Percentiles rank a stretch among this genome's conserved stretches.
These are phyloP conservation scores for Mallotus villosus DNA, from an alignment of 2,797 vertebrate genomes.

Conservation along the genomic window DNA sequence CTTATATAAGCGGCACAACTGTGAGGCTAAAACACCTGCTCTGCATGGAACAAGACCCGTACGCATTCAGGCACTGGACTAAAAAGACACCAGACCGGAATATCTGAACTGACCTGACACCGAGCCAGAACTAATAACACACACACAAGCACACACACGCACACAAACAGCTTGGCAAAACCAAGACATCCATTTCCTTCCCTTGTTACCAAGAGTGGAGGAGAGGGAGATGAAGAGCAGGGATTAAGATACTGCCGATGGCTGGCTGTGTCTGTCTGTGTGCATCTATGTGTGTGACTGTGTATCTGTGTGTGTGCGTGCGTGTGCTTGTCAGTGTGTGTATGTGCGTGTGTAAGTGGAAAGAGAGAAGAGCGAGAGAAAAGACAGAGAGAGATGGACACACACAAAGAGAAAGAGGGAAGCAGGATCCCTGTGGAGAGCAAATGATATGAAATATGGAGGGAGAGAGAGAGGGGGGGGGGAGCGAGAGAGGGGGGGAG, in stretches of 20 bases:
- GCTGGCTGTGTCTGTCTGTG: background rate
- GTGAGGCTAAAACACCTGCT: background rate
- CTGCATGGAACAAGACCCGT: background rate
- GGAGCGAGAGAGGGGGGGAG: background rate
- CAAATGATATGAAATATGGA: background rate
- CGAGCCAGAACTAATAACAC: background rate
- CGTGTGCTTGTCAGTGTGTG: background rate
- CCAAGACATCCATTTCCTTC: background rate
- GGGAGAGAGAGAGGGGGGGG: background rate
- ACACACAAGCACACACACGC: background rate
- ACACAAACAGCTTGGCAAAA: background rate
- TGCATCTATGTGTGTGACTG: background rate
- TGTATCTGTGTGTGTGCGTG: no score
- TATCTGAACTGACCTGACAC: background rate
- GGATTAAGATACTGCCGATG: background rate
- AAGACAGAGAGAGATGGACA: background rate
- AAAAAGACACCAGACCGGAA: background rate
- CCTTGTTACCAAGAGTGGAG: constrained; percentile 3
- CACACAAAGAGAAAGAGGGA: background rate
- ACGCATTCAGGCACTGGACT: background rate
- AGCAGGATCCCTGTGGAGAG: background rate
- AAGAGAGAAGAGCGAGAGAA: background rate
- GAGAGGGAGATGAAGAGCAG: background rate
- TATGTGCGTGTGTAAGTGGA: background rate
- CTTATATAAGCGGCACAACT: background rate